These are phyloP conservation scores for Hemistola chrysoprasaria DNA, from an alignment of 2,888 invertebrate genomes.

Conservation along the genomic window DNA sequence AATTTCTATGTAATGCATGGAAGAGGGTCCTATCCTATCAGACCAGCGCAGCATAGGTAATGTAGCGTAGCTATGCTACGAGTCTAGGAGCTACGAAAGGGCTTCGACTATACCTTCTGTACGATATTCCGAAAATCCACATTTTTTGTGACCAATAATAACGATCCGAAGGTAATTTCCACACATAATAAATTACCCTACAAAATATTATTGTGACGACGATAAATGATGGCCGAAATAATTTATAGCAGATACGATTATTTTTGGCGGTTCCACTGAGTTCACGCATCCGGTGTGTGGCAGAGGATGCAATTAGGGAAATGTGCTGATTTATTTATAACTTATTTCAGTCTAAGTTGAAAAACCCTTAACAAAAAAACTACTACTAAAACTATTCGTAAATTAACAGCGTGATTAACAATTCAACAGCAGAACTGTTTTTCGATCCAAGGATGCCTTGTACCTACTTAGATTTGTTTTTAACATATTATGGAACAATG, in stretches of 20 bases:
- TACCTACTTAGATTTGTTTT: slow-evolving; percentile 3
- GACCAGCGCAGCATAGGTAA: too few species aligned
- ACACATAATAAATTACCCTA: slow-evolving; percentile 5
- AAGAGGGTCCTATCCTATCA: too few species aligned
- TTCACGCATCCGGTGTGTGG: slow-evolving; percentile 38
- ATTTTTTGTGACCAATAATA: too few species aligned
- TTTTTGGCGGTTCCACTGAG: slow-evolving; percentile 39
- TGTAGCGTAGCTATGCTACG: too few species aligned
- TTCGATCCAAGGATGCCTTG: slow-evolving; percentile 12
- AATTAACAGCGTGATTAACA: slow-evolving; percentile 15
- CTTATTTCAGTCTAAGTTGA: too few species aligned
- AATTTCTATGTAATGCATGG: too few species aligned
- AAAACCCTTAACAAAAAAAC: too few species aligned
- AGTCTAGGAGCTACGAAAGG: too few species aligned
- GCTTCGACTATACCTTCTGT: too few species aligned
- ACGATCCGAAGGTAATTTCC: background rate
- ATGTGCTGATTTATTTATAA: slow-evolving; percentile 36
- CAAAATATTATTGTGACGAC: slow-evolving; percentile 9
- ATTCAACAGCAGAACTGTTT: slow-evolving; percentile 13
- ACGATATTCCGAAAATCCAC: too few species aligned
- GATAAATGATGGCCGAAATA: slow-evolving; percentile 10
- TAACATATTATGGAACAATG: slow-evolving; percentile 7
- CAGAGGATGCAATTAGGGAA: slow-evolving; percentile 41
- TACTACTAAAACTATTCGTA: too few species aligned
- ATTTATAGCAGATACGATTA: slow-evolving; percentile 22